These are phyloP conservation scores for Podilymbus podiceps DNA, from an alignment of 2,113 vertebrate genomes.

Conservation along the genomic window DNA sequence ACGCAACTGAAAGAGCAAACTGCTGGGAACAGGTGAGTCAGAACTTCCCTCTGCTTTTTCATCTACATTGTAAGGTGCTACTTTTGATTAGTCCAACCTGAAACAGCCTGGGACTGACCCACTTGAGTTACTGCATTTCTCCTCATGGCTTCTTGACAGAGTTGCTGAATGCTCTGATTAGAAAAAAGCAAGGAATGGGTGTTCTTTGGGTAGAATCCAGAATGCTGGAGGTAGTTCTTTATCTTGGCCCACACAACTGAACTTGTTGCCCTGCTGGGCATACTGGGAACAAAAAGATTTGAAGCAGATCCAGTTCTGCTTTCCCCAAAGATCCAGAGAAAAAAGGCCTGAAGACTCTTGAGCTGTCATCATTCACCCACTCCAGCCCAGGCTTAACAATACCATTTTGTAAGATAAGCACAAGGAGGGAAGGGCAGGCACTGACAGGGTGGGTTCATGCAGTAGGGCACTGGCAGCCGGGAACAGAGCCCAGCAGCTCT, in stretches of 20 bases:
- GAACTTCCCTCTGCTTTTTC: background rate
- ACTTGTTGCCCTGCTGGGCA: background rate
- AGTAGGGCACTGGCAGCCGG: background rate
- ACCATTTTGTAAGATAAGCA: background rate
- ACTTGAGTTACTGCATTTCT: background rate
- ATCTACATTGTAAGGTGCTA: background rate
- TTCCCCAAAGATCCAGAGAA: background rate
- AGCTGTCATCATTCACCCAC: background rate
- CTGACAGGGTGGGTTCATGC: background rate
- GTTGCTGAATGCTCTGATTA: slow-evolving; percentile 2
- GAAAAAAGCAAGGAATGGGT: background rate
- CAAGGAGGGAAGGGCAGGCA: background rate
- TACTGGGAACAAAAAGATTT: background rate
- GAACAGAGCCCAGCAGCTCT: background rate
- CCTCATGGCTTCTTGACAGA: background rate
- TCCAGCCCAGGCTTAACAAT: background rate
- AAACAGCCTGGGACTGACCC: background rate
- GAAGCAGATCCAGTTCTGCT: background rate
- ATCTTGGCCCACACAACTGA: background rate
- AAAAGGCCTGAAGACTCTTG: background rate
- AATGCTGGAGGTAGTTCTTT: slow-evolving; percentile 11
- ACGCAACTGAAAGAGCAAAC: background rate
- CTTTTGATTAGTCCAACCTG: background rate
- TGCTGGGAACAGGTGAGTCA: background rate
- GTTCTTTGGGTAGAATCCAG: slow-evolving; percentile 3